phyloP scores from a whole-genome alignment of 2,113 vertebrate genomes.

The Myxocyprinus asiaticus region DNA sequence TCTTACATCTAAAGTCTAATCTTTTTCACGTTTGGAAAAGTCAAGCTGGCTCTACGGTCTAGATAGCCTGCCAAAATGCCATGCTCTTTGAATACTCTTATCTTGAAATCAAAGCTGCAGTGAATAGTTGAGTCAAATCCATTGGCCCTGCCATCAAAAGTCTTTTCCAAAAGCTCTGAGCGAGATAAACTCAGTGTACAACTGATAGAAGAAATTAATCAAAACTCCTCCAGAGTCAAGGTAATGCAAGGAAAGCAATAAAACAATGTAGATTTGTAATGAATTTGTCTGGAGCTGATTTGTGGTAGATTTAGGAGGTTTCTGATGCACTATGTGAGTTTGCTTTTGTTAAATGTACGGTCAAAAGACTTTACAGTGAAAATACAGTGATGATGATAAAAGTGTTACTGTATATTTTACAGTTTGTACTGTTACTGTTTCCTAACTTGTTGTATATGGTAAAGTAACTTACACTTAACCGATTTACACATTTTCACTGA shows the following conservation, averaged over 20 bases:
- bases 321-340: not conserved
- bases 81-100: conserved; percentile 10
- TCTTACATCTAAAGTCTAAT: no score
- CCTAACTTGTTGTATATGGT: no score
- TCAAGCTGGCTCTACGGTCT: conserved; percentile 11
- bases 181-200: not conserved
- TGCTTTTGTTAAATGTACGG: no score
- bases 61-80: conserved; percentile 13
- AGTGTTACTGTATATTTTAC: no score
- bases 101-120: conserved; percentile 9
- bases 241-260: not conserved
- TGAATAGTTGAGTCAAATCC: conserved; percentile 26
- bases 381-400: no score
- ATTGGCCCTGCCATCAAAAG: not conserved
- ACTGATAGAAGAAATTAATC: conserved; percentile 28
- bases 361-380: not conserved
- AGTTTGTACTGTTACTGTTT: no score
- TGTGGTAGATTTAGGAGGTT: not conserved
- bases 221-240: conserved; percentile 1
- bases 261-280: conserved; percentile 23
- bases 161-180: conserved; percentile 1
- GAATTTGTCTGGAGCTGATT: not conserved
- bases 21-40: conserved; percentile 6
- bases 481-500: no score
- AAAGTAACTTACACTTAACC: no score